Conservation (phyloP, 2,797 vertebrate species). For the Typhlichthys eigenmanni region DNA sequence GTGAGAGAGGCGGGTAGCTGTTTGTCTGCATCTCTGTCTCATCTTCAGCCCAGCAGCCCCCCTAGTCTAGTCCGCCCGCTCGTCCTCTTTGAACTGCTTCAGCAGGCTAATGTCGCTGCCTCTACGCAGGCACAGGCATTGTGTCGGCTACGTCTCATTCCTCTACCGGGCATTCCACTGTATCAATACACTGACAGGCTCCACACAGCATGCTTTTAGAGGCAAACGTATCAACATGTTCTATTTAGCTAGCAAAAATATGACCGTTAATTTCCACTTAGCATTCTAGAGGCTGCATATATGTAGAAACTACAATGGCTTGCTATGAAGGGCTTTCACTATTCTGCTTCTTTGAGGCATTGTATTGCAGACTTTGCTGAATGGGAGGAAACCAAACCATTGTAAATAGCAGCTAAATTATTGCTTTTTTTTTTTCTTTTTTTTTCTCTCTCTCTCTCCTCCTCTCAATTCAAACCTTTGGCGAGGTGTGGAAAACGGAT, state of each 20-base stretch:
- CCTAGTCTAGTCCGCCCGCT: slow-evolving; percentile 62
- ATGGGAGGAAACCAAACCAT: slow-evolving; percentile 70
- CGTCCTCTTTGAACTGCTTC: slow-evolving; percentile 70
- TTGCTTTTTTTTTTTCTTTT: slow-evolving; percentile 65
- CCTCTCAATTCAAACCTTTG: slow-evolving; percentile 75
- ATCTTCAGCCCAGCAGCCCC: slow-evolving; percentile 62
- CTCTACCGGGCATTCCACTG: slow-evolving; percentile 78
- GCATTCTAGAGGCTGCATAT: slow-evolving; percentile 68
- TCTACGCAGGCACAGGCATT: slow-evolving; percentile 82
- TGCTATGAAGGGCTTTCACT: slow-evolving; percentile 64
- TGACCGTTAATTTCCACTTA: slow-evolving; percentile 67
- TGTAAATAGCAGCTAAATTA: slow-evolving; percentile 83
- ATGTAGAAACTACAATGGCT: slow-evolving; percentile 67
- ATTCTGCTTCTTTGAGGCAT: slow-evolving; percentile 60
- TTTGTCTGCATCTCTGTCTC: slow-evolving; percentile 55
- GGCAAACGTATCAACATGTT: slow-evolving; percentile 75
- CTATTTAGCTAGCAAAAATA: slow-evolving; percentile 77
- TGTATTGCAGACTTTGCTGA: slow-evolving; percentile 70
- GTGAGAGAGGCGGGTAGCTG: slow-evolving; percentile 48
- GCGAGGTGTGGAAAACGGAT: slow-evolving; percentile 44
- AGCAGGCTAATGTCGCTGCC: slow-evolving; percentile 74
- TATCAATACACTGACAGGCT: slow-evolving; percentile 77
- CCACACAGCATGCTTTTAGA: slow-evolving; percentile 79
- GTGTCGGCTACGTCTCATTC: slow-evolving; percentile 74
- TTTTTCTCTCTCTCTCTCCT: slow-evolving; percentile 19